These are phyloP conservation scores for Antennarius striatus DNA, from an alignment of 2,113 vertebrate genomes.

Conservation along the genomic window DNA sequence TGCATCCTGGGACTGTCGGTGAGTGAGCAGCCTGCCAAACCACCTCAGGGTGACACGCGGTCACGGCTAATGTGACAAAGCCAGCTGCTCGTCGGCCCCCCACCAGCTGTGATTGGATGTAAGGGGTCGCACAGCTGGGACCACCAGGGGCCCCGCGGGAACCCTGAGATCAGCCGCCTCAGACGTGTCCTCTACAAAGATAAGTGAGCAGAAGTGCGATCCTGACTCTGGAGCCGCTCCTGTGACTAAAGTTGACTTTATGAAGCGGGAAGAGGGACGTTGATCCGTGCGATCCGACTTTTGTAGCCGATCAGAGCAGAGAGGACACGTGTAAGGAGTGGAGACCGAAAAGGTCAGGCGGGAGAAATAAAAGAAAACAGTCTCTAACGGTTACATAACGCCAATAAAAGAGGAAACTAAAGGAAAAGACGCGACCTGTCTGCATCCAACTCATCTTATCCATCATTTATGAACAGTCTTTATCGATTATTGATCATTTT, in stretches of 20 bases:
- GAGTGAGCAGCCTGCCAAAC: constrained; percentile 37
- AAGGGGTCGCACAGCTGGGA: constrained; percentile 42
- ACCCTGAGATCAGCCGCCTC: constrained; percentile 10
- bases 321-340: constrained; percentile 6
- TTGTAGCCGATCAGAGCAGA: constrained; percentile 23
- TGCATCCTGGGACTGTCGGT: constrained; percentile 23
- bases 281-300: constrained; percentile 14
- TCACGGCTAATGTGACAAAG: constrained; percentile 64
- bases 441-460: too few species aligned
- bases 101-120: constrained; percentile 69
- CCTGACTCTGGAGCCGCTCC: constrained; percentile 23
- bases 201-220: constrained; percentile 32
- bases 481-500: too few species aligned
- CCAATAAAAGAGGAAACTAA: too few species aligned
- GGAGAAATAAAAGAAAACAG: too few species aligned
- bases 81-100: constrained; percentile 66
- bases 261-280: background rate
- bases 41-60: constrained; percentile 50
- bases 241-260: constrained; percentile 16
- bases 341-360: constrained; percentile 37
- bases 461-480: too few species aligned
- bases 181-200: constrained; percentile 42
- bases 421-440: too few species aligned
- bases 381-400: background rate
- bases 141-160: constrained; percentile 1